Conservation (phyloP, 2,113 vertebrate species). For the Phalacrocorax brasilianus region DNA sequence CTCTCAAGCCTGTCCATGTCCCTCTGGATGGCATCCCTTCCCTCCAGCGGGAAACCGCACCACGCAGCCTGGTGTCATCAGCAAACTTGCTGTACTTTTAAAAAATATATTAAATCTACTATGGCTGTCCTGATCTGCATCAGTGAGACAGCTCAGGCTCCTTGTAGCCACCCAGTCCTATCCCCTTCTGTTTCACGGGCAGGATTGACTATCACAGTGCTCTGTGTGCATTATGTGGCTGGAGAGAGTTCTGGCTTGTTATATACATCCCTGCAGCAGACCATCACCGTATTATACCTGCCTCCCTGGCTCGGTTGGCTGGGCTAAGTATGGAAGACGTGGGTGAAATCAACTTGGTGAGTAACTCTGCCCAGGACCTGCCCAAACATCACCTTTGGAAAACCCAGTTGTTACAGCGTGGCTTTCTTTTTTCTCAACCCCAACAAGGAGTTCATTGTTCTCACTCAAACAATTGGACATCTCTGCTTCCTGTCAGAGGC, state of each 20-base stretch:
- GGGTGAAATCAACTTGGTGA: neutral
- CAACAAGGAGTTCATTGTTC: neutral
- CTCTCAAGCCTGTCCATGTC: too few relatives aligned
- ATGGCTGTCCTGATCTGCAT: accelerated
- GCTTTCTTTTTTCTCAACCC: neutral
- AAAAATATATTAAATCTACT: too few relatives aligned
- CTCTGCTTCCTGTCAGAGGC: neutral
- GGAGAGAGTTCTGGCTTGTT: neutral
- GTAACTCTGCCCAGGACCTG: neutral
- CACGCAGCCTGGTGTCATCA: too few relatives aligned
- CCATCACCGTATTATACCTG: neutral
- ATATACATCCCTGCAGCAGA: neutral
- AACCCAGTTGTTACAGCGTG: neutral
- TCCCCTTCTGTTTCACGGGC: neutral
- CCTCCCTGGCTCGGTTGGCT: neutral
- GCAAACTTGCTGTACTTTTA: neutral
- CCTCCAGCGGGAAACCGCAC: too few relatives aligned
- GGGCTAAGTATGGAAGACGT: neutral
- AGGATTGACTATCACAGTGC: accelerated
- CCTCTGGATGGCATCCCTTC: too few relatives aligned
- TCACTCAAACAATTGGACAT: neutral
- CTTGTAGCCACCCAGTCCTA: neutral
- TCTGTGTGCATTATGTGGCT: accelerated
- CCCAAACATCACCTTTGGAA: neutral
- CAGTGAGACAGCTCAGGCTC: neutral